phyloP scores from a whole-genome alignment of 2,888 invertebrate species.

The Pimpla rufipes region DNA sequence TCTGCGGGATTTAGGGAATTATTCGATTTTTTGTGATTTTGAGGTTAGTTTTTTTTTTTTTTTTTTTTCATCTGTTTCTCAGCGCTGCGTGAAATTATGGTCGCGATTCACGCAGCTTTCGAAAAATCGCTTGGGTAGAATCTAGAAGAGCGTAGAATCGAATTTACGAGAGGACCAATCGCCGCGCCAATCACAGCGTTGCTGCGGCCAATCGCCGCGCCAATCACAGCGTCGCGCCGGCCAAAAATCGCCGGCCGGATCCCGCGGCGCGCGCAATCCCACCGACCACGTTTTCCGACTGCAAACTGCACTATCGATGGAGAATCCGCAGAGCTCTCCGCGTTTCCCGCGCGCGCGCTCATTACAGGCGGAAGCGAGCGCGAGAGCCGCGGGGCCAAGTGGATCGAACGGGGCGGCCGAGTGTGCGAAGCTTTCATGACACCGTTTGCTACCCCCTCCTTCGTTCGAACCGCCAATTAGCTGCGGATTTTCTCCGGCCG shows the following conservation, averaged over 20 bases:
- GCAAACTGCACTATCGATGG: background rate
- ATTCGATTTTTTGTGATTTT: too few relatives aligned
- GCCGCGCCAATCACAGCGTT: too few relatives aligned
- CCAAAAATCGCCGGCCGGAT: background rate
- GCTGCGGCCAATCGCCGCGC: background rate
- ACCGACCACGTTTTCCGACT: background rate
- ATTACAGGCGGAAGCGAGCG: slow-evolving; percentile 52
- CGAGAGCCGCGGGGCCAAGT: slow-evolving; percentile 37
- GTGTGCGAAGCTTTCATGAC: slow-evolving; percentile 46
- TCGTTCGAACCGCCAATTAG: slow-evolving; percentile 56
- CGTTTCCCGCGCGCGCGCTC: slow-evolving; percentile 33
- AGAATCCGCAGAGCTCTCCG: slow-evolving; percentile 11
- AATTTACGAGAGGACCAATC: too few relatives aligned
- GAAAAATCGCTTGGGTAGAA: too few relatives aligned
- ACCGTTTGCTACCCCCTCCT: slow-evolving; percentile 28
- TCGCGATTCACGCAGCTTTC: too few relatives aligned
- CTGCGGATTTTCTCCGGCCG: slow-evolving; percentile 27
- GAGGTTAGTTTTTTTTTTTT: too few relatives aligned
- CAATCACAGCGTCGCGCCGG: background rate
- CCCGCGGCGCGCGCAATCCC: background rate
- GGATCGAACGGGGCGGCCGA: slow-evolving; percentile 45
- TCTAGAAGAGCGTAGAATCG: too few relatives aligned
- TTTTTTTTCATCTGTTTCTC: too few relatives aligned
- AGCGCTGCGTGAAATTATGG: too few relatives aligned
- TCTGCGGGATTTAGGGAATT: too few relatives aligned